Evolutionary conservation across 1,140 invertebrate genomes (phyloP), one percentile per base, ranked within the genome.

Genomic region (Bombus waltoni): DNA sequence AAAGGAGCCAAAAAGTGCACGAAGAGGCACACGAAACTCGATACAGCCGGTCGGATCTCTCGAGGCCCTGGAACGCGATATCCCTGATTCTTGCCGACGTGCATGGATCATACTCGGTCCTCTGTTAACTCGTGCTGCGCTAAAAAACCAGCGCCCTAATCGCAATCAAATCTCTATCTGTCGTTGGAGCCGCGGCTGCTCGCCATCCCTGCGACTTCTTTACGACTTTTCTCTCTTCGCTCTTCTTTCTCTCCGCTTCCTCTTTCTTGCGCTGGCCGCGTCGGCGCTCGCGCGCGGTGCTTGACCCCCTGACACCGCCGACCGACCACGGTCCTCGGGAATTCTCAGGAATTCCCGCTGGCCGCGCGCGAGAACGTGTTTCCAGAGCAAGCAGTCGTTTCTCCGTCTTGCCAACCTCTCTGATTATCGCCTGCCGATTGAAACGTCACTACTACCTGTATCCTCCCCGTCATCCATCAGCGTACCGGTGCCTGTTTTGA

Each of bases 21-120:
- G 80, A 82, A 81, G 79, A 81, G 72, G 66, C 44, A 77, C 79
- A 77, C 79, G 94, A 94, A 95, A 95, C 92, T 91, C 89, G 93
- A 95, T 95, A 91, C 93, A 93, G 93, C 89, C 90, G 89, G 88
- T 86, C 83, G 88, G 86, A 89, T 91, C 89, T 91, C 89, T 90
- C 62, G 85, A 80, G 90, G 87, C 85, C 88, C 76, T 90, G 94
- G 92, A 94, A 95, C 89, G 92, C 92, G 94, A 95, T 95, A 95
- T 93, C 93, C 91, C 94, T 95, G 94, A 94, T 92, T 94, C 91
- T 88, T 87, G 92, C 94, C 94, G 94, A 92, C 93, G 89, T 90
- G 85, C 90, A 84, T 89, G 91, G 90, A 94, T 94, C 91, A 94
- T 94, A 92, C 91, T 91, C 88, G 78, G 85, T 81, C 80, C 91